phyloP scores from a whole-genome alignment of 2,888 invertebrate genomes.

The Incurvaria masculella region DNA sequence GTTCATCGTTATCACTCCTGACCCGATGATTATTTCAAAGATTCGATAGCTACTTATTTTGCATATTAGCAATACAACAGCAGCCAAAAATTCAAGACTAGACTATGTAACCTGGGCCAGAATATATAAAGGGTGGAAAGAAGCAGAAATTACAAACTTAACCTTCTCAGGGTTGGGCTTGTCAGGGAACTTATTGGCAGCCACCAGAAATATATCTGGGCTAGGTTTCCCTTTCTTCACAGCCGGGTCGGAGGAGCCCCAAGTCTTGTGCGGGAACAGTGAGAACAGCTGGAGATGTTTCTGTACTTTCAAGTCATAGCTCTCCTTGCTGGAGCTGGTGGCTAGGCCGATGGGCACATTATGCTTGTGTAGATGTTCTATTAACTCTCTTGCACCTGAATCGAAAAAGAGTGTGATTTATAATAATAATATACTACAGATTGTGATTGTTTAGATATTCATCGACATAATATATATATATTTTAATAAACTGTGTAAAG shows the following conservation, averaged over 20 bases:
- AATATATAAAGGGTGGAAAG: no score
- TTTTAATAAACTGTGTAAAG: no score
- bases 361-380: conserved; percentile 69
- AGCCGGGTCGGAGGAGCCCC: conserved; percentile 79
- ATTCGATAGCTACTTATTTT: no score
- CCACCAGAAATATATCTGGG: conserved; percentile 83
- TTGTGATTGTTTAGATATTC: no score
- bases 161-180: conserved; percentile 58
- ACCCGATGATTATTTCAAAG: no score
- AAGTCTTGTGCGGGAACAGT: conserved; percentile 69
- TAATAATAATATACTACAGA: no score
- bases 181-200: conserved; percentile 68
- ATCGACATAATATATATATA: no score
- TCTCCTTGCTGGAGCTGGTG: conserved; percentile 75
- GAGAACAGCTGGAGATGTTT: conserved; percentile 66
- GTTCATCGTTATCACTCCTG: no score
- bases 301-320: conserved; percentile 66
- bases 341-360: conserved; percentile 82
- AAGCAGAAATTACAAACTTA: conserved; percentile 17
- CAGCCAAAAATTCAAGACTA: no score
- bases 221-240: conserved; percentile 83
- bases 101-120: no score
- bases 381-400: conserved; percentile 71
- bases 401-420: no score
- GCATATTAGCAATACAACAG: no score